Conservation (phyloP, 2,888 invertebrate genomes). For the Gerris lacustris region DNA sequence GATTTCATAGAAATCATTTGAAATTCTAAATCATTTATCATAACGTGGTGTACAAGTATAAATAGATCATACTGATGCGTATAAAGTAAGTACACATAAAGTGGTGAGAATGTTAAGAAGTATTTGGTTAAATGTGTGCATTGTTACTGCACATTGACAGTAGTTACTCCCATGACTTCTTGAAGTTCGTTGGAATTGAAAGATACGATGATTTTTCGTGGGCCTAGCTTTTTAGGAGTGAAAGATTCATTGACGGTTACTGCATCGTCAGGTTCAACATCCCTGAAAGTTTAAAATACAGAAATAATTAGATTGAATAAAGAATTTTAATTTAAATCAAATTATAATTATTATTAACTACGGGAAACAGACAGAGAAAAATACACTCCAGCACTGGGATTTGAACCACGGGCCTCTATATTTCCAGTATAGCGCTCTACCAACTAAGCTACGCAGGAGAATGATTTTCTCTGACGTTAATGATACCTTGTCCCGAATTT, state of each 20-base stretch:
- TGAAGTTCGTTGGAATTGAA: constrained; percentile 54
- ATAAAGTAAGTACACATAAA: too few relatives aligned
- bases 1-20: too few relatives aligned
- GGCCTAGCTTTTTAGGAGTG: constrained; percentile 46
- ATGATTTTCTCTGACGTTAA: too few relatives aligned
- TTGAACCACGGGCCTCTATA: too few relatives aligned
- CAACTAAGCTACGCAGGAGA: too few relatives aligned
- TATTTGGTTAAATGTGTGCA: background rate
- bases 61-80: too few relatives aligned
- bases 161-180: constrained; percentile 49
- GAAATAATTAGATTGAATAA: background rate
- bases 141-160: constrained; percentile 38
- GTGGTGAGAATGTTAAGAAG: background rate
- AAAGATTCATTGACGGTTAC: constrained; percentile 50
- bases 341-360: background rate
- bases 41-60: too few relatives aligned
- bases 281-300: constrained; percentile 38
- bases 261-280: constrained; percentile 51
- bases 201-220: constrained; percentile 50
- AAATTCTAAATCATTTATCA: too few relatives aligned
- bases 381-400: too few relatives aligned
- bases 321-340: background rate
- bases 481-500: too few relatives aligned
- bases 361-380: background rate
- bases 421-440: too few relatives aligned